Conservation (phyloP, 2,113 vertebrate genomes). For the Probosciger aterrimus region DNA sequence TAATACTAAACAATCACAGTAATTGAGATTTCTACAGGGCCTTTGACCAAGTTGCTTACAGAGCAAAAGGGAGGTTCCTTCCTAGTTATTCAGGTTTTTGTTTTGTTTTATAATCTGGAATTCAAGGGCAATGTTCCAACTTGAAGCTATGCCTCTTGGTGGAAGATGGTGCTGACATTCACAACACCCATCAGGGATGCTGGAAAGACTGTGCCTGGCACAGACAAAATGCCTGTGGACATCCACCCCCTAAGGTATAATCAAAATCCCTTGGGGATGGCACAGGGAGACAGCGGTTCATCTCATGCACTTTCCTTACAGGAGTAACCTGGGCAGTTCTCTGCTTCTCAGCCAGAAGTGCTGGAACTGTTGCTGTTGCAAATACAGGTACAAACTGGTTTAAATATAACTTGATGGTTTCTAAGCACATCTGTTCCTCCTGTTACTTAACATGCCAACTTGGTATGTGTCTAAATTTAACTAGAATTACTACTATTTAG, state of each 20-base stretch:
- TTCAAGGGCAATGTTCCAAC: neutral
- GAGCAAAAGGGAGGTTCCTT: slow-evolving; percentile 3
- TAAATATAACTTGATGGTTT: neutral
- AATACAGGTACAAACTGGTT: neutral
- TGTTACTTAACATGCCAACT: neutral
- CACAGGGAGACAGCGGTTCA: neutral
- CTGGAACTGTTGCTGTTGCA: neutral
- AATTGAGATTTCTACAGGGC: neutral
- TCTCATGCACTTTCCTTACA: neutral
- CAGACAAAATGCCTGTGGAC: neutral
- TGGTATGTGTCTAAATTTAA: neutral
- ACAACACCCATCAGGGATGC: rapidly evolving
- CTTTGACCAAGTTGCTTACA: neutral
- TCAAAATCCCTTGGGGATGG: neutral
- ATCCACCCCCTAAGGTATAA: neutral
- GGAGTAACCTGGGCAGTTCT: neutral
- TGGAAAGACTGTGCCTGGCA: neutral
- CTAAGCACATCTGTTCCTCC: neutral
- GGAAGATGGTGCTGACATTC: neutral
- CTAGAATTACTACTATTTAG: neutral
- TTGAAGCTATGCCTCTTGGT: neutral
- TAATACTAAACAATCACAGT: neutral
- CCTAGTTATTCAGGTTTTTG: neutral
- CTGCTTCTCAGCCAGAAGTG: neutral
- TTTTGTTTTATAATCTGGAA: neutral